Evolutionary conservation across 2,888 invertebrate genomes (phyloP).

Genomic region (Caenorhabditis sp.): DNA sequence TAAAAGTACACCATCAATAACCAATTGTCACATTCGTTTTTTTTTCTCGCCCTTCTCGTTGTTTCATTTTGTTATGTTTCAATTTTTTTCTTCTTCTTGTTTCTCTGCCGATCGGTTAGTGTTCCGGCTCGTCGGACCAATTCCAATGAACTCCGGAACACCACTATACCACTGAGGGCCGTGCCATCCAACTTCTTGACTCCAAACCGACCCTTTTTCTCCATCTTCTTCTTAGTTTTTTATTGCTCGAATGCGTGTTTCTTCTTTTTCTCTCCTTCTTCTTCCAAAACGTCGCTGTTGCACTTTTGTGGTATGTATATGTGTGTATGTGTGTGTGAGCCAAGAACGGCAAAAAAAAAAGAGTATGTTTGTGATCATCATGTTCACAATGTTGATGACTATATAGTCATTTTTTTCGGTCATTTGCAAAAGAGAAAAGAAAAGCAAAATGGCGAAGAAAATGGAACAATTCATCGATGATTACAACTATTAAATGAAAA

Average conservation of each 20-base stretch:
- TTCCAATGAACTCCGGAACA: conserved; percentile 1
- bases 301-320: neutral
- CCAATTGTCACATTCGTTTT: neutral
- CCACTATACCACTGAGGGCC: neutral
- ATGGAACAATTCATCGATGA: no score
- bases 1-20: neutral
- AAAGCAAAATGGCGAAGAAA: neutral
- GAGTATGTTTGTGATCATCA: neutral
- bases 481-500: no score
- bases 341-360: neutral
- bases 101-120: neutral
- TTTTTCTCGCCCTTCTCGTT: neutral
- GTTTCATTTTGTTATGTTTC: neutral
- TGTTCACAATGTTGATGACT: neutral
- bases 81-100: neutral
- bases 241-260: neutral
- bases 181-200: conserved; percentile 1
- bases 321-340: neutral
- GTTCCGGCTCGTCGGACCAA: neutral
- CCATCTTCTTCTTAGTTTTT: neutral
- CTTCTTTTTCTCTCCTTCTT: neutral
- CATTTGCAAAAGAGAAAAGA: neutral
- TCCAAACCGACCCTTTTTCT: neutral
- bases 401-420: neutral
- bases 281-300: neutral